A percentile compares a stretch with the other conserved stretches of the same genome.
Evolutionary conservation across 1,140 invertebrate genomes (phyloP).

Genomic region (Sminthurinus signatus): DNA sequence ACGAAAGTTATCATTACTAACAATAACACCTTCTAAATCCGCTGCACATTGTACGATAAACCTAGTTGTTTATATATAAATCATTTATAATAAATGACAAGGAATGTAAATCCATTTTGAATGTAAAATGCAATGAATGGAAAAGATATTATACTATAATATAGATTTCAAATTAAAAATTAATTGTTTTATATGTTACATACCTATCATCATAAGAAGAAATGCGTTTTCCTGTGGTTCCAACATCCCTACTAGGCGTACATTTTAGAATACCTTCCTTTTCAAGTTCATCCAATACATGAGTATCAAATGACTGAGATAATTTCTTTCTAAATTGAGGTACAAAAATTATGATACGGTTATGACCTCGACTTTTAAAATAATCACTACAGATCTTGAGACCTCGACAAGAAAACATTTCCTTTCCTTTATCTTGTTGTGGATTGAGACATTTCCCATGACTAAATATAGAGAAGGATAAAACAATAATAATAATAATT

Average conservation of each 20-base stretch:
- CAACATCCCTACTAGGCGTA: conserved; percentile 86
- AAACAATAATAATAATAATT: background rate
- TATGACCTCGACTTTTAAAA: conserved; percentile 78
- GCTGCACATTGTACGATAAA: conserved; percentile 80
- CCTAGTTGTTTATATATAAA: conserved; percentile 22
- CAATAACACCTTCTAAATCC: conserved; percentile 84
- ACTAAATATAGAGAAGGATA: no score
- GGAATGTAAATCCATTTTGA: conserved; percentile 2
- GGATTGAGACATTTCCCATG: no score
- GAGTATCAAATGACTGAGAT: conserved; percentile 72
- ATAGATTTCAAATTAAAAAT: background rate
- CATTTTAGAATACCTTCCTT: conserved; percentile 82
- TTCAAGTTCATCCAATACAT: conserved; percentile 83
- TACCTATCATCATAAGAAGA: conserved; percentile 96
- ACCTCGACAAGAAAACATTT: conserved; percentile 90
- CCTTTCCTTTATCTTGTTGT: no score
- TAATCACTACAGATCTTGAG: conserved; percentile 90
- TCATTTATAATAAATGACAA: conserved; percentile 49
- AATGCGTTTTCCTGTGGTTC: conserved; percentile 79
- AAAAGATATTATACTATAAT: background rate
- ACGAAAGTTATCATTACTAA: conserved; percentile 94
- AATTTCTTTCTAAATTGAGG: conserved; percentile 91
- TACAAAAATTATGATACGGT: conserved; percentile 91
- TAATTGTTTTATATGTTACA: background rate
- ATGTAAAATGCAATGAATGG: background rate